phyloP scores from a whole-genome alignment of 1,140 invertebrate genomes.

The Rhizoglyphus robini region DNA sequence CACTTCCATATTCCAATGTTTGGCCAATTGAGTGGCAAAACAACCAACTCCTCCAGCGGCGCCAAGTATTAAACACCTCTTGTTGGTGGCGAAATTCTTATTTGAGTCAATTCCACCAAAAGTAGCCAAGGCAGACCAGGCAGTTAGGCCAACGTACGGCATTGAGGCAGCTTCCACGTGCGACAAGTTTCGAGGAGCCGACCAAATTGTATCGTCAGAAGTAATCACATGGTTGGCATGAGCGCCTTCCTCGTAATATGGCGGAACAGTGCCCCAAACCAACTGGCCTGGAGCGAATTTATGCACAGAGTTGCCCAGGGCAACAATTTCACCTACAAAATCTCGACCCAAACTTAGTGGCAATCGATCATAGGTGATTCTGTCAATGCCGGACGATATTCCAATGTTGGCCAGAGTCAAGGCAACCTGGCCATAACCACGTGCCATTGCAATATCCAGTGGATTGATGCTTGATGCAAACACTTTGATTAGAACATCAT shows the following conservation, averaged over 20 bases:
- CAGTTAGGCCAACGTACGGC: slow-evolving; percentile 65
- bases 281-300: slow-evolving; percentile 52
- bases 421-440: slow-evolving; percentile 55
- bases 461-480: slow-evolving; percentile 75
- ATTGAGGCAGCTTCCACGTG: slow-evolving; percentile 57
- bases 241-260: slow-evolving; percentile 32
- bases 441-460: slow-evolving; percentile 70
- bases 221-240: slow-evolving; percentile 59
- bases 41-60: slow-evolving; percentile 81
- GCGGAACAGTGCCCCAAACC: slow-evolving; percentile 42
- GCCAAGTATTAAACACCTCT: slow-evolving; percentile 60
- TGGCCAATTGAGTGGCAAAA: slow-evolving; percentile 63
- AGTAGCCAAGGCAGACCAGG: slow-evolving; percentile 56
- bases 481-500: slow-evolving; percentile 63
- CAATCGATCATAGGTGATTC: slow-evolving; percentile 36
- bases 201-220: slow-evolving; percentile 40
- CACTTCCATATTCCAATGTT: slow-evolving; percentile 56
- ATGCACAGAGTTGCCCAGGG: slow-evolving; percentile 51
- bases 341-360: slow-evolving; percentile 70
- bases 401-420: slow-evolving; percentile 31
- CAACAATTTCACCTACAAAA: slow-evolving; percentile 61
- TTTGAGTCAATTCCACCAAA: slow-evolving; percentile 29
- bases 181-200: slow-evolving; percentile 49
- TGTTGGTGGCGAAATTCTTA: slow-evolving; percentile 27
- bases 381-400: background rate